These are phyloP conservation scores for Drosophila testacea DNA, from an alignment of 2,888 invertebrate species.

Conservation along the genomic window DNA sequence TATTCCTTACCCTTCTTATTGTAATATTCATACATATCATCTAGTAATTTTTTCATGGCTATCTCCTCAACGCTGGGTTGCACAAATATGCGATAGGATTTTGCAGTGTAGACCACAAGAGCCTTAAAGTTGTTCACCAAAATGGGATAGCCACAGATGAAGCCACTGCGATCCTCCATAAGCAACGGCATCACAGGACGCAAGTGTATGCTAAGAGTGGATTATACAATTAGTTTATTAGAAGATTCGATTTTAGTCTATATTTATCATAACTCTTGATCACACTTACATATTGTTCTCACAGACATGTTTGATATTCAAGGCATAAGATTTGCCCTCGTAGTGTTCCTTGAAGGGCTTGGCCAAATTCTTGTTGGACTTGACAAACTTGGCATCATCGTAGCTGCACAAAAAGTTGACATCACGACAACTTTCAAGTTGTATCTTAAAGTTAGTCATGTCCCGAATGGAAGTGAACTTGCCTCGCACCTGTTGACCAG, in stretches of 20 bases:
- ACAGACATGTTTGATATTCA: conserved; percentile 83
- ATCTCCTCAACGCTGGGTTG: conserved; percentile 87
- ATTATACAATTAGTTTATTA: not conserved
- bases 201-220: conserved; percentile 87
- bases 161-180: conserved; percentile 81
- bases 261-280: not conserved
- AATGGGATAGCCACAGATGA: conserved; percentile 88
- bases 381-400: conserved; percentile 83
- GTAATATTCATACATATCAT: conserved; percentile 87
- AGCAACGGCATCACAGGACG: conserved; percentile 87
- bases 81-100: conserved; percentile 88
- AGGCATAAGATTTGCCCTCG: conserved; percentile 83
- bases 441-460: conserved; percentile 84
- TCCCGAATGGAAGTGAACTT: conserved; percentile 80
- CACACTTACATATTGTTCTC: conserved; percentile 84
- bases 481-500: conserved; percentile 84
- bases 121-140: conserved; percentile 87
- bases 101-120: conserved; percentile 87
- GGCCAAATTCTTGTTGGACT: conserved; percentile 82
- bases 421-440: conserved; percentile 81
- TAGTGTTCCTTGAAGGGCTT: conserved; percentile 86
- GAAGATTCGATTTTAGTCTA: too few species aligned
- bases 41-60: conserved; percentile 86
- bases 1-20: conserved; percentile 84
- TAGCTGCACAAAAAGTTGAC: conserved; percentile 83